A percentile compares a stretch with the other conserved stretches of the same genome.
phyloP scores from a whole-genome alignment of 2,797 vertebrate genomes.

The Phylloscopus collybita region DNA sequence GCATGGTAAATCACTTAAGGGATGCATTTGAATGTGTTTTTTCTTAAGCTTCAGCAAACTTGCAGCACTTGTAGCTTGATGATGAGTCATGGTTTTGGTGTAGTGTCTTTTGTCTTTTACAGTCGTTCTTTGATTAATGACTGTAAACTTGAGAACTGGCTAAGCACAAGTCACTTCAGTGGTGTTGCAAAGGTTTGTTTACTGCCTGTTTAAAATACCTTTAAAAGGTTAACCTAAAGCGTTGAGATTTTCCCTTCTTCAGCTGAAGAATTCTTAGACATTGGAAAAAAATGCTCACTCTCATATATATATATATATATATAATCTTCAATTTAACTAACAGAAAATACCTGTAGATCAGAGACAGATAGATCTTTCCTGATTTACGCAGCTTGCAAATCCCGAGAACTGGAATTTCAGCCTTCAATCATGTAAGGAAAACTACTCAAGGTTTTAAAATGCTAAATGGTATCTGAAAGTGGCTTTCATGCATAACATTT shows the following conservation, averaged over 20 bases:
- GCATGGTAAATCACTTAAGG: background rate
- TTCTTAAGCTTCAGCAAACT: background rate
- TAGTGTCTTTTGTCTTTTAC: background rate
- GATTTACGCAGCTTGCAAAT: background rate
- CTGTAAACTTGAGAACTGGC: background rate
- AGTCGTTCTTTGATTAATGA: background rate
- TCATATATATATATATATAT: background rate
- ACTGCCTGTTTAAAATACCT: background rate
- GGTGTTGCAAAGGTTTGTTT: background rate
- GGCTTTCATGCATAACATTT: slow-evolving; percentile 36
- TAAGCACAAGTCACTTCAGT: background rate
- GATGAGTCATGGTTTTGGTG: background rate
- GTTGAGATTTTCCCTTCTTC: background rate
- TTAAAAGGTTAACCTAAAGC: background rate
- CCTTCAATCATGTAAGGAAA: background rate
- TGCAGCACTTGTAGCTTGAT: background rate
- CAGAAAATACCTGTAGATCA: background rate
- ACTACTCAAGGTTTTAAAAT: background rate
- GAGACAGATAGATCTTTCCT: background rate
- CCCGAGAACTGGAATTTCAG: background rate
- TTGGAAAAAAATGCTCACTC: background rate
- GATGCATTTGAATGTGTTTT: background rate
- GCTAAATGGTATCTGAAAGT: slow-evolving; percentile 19
- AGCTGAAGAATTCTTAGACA: background rate
- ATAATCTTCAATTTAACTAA: background rate